These are phyloP conservation scores for Phalacrocorax carbo DNA, from an alignment of 2,113 vertebrate species.

Conservation along the genomic window DNA sequence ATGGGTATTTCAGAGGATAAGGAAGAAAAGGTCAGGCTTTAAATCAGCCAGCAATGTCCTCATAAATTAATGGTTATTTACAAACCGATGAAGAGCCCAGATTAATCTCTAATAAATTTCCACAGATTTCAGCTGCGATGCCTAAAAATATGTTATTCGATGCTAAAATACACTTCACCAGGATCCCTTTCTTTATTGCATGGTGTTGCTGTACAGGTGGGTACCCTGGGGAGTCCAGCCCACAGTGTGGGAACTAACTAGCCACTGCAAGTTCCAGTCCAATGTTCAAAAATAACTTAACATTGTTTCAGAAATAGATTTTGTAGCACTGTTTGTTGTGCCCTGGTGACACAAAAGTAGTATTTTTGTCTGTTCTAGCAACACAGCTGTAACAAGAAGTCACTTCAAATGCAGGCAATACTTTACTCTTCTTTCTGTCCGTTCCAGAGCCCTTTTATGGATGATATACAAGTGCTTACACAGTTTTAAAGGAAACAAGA, in stretches of 20 bases:
- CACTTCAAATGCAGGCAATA: neutral
- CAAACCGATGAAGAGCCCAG: neutral
- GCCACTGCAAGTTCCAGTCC: neutral
- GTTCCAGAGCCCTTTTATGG: neutral
- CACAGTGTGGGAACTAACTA: neutral
- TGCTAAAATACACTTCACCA: neutral
- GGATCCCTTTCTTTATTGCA: neutral
- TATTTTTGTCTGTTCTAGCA: neutral
- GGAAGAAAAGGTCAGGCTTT: neutral
- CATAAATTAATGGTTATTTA: conserved; percentile 1
- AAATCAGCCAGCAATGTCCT: neutral
- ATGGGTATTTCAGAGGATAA: neutral
- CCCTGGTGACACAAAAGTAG: neutral
- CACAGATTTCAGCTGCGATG: neutral
- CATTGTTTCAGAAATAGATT: neutral
- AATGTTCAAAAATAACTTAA: neutral
- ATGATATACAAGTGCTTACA: neutral
- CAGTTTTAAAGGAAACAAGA: neutral
- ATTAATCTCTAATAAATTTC: neutral
- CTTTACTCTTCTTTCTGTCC: neutral
- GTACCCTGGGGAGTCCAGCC: too few relatives aligned
- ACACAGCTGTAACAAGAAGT: neutral
- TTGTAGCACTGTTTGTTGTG: neutral
- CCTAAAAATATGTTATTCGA: neutral
- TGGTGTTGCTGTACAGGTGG: neutral